Conservation (phyloP, 2,888 invertebrate genomes). For the Epistrophella euchroma region DNA sequence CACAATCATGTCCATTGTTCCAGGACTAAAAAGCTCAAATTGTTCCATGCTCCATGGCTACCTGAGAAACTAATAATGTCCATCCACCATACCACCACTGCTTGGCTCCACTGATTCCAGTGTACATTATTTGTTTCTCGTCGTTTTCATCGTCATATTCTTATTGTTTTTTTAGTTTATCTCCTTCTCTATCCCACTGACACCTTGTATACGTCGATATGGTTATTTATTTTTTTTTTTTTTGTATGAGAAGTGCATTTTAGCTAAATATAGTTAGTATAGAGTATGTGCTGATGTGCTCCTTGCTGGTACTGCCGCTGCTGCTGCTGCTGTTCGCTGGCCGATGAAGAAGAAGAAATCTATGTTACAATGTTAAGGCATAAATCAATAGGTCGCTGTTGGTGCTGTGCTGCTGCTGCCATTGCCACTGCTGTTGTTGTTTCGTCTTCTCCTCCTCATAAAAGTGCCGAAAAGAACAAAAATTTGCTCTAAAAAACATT, state of each 20-base stretch:
- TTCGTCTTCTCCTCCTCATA: constrained; percentile 32
- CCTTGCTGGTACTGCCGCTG: constrained; percentile 46
- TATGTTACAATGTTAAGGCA: constrained; percentile 72
- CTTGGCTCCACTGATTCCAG: constrained; percentile 58
- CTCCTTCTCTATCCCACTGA: constrained; percentile 66
- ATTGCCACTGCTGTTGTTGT: constrained; percentile 26
- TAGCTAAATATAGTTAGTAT: constrained; percentile 73
- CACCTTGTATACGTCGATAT: constrained; percentile 58
- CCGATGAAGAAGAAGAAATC: constrained; percentile 69
- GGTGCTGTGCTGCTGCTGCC: constrained; percentile 50
- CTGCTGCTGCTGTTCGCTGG: constrained; percentile 41
- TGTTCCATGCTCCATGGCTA: neutral
- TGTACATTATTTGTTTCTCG: constrained; percentile 49
- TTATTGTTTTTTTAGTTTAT: constrained; percentile 66
- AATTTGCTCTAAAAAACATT: constrained; percentile 26
- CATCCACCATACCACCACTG: constrained; percentile 52
- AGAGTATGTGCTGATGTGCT: constrained; percentile 53
- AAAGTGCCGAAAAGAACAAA: constrained; percentile 53
- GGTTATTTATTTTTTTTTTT: constrained; percentile 23
- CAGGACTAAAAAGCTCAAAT: neutral
- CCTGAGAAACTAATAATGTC: neutral
- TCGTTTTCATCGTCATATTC: constrained; percentile 65
- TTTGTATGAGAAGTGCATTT: constrained; percentile 67
- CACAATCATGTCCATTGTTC: neutral
- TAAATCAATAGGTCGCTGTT: constrained; percentile 72